Evolutionary conservation across 2,797 vertebrate species (phyloP), one percentile per base, ranked within the genome.

Genomic region (Coregonus sp.): DNA sequence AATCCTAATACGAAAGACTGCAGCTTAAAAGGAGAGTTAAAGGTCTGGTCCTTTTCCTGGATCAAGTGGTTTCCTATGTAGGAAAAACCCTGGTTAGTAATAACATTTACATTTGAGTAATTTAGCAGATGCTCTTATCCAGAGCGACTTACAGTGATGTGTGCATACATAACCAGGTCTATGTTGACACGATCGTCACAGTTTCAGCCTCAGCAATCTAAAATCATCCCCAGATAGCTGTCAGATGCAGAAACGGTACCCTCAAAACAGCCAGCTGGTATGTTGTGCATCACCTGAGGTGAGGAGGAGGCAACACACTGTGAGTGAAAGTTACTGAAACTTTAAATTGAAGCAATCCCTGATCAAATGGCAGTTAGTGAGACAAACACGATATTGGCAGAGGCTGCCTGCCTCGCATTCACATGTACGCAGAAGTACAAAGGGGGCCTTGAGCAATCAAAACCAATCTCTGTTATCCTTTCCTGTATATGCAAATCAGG

Each of bases 401-500:
- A 47, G 40, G 40, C 40, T 47, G 33, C 18, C 68, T 47, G 68
- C 16, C 70, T 5, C 52, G 18, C 31, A 71, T 54, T 51, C 37
- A 33, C 40, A 35, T 61, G 25, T 47, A 59, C 35, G 40, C 40
- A 47, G 40, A 61, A 84, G 78, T 59, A 82, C 73, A 84, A 79
- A 75, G 70, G 67, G 25, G 65, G 81, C 81, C 81, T 71, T 68
- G 74, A 80, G 81, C 81, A 76, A 76, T 83, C 80, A 76, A 74
- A 74, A 16, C 31, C 83, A 73, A 79, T 81, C 82, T 77, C 50
- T 75, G 52, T 78, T 77, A 78, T 78, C 72, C 78, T 77, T 75
- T 78, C 70, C 78, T 80, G 76, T 77, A 74, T 82, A 78, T 75
- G 80, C 78, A 82, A 81, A 80, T 76, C 75, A 71, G 71, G 59